Evolutionary conservation across 2,888 invertebrate genomes (phyloP), one percentile per base, ranked within the genome.

Genomic region (Helleia helle): DNA sequence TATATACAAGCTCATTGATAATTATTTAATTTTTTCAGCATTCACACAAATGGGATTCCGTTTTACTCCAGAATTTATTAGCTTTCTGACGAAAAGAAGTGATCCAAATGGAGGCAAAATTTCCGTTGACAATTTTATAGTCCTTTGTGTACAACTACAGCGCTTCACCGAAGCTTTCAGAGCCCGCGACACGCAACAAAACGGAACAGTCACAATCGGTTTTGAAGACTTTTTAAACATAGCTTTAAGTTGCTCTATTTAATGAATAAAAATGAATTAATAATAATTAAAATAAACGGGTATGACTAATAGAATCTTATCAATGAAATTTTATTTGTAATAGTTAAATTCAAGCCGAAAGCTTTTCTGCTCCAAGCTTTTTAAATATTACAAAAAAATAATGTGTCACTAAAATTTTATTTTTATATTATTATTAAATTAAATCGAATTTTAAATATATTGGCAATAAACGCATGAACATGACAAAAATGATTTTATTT

Each of bases 201-300:
- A 90, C 56, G 97, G 97, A 24, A 86, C 88, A 4, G 95, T 97
- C 39, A 91, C 91, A 1, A 91, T 97, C 61, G 90, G 86, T 15
- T 97, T 97, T 64, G 97, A 97, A 84, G 97, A 97, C 62, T 97
- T 97, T 61, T 83, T 98, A 34, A 88, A 88, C 46, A 88, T 96
- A 54, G 94, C 95, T 22, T 87, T 97, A 30, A 91, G 89, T 58
- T 92, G 91, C 66, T 90, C 91, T 40, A 70, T 88, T 51, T 88
- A 62, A 29, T 15, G 18, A 12, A 11, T 7, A 13, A 17, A 27
- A 18, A 26, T 8, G n/a, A n/a, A n/a, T n/a, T 11, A 26, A 34
- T 25, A 11, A 25, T 15, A 36, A 28, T 29, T 24, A 31, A 36
- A 34, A 28, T 27, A 27, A 9, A 42, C 26, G 28, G 41, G 37